Percentiles rank a stretch among this genome's conserved stretches.
Evolutionary conservation across 1,140 invertebrate species (phyloP).

Genomic region (Nasonia giraulti): DNA sequence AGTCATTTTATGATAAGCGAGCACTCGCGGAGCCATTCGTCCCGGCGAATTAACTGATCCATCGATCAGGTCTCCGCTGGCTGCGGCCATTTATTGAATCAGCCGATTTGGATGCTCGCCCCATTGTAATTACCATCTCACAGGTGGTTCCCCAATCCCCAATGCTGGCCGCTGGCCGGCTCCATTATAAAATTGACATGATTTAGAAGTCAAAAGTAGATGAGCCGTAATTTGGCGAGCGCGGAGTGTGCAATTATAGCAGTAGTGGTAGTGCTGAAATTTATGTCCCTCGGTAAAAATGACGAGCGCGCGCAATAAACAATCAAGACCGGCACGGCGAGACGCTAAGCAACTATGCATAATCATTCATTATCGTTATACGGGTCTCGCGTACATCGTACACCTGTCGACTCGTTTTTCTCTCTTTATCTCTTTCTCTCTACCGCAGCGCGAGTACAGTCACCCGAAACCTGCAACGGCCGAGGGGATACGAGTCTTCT

Average conservation of each 20-base stretch:
- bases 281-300: background rate
- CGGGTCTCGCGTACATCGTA: background rate
- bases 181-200: slow-evolving; percentile 34
- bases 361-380: too few species aligned
- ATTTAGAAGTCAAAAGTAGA: slow-evolving; percentile 43
- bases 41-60: background rate
- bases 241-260: slow-evolving; percentile 16
- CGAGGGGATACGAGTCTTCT: too few species aligned
- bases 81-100: background rate
- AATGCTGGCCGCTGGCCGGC: background rate
- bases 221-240: slow-evolving; percentile 14
- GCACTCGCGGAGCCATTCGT: background rate
- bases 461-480: too few species aligned
- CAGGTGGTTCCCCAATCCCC: slow-evolving; percentile 27
- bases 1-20: background rate
- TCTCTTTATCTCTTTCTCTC: background rate
- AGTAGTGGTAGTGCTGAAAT: background rate
- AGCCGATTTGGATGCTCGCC: background rate
- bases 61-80: background rate
- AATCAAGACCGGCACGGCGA: background rate
- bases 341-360: too few species aligned
- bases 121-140: slow-evolving; percentile 34
- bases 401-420: background rate
- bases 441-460: too few species aligned
- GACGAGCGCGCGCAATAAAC: slow-evolving; percentile 11